Conservation (phyloP, 30 jellyfish, hydroid and myxozoan genomes). For the Aurelia coerulea region DNA sequence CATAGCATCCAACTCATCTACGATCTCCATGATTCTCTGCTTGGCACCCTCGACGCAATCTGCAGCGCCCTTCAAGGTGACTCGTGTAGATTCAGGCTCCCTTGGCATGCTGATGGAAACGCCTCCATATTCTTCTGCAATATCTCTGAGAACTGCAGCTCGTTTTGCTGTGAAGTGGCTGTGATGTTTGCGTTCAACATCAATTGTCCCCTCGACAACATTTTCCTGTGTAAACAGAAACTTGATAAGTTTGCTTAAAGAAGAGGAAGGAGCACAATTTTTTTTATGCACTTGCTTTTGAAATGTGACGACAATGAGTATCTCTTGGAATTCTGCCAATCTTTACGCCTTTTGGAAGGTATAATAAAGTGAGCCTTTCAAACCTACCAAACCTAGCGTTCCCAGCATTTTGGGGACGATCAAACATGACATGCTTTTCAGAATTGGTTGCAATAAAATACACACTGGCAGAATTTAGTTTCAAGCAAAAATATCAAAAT, state of each 20-base stretch:
- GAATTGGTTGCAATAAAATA: no score
- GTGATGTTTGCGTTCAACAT: constrained; percentile 89
- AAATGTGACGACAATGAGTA: no score
- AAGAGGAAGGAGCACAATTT: no score
- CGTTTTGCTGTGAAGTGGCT: constrained; percentile 81
- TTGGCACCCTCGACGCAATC: constrained; percentile 99
- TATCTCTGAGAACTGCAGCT: constrained; percentile 86
- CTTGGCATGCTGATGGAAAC: constrained; percentile 92
- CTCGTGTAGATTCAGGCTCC: constrained; percentile 69
- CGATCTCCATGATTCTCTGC: constrained; percentile 74
- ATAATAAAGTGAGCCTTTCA: no score
- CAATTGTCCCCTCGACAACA: constrained; percentile 83
- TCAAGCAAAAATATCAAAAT: no score
- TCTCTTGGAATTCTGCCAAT: no score
- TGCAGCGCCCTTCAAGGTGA: constrained; percentile 92
- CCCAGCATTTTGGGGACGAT: no score
- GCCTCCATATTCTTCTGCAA: constrained; percentile 94
- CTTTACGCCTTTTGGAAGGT: no score
- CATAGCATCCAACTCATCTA: constrained; percentile 77
- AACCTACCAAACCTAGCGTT: no score
- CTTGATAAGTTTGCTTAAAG: not conserved
- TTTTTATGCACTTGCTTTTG: no score
- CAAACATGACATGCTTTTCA: no score
- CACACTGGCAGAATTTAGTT: no score
- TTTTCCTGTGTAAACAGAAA: constrained; percentile 58